Evolutionary conservation across 2,113 vertebrate species (phyloP).

Genomic region (Phylloscopus trochilus): DNA sequence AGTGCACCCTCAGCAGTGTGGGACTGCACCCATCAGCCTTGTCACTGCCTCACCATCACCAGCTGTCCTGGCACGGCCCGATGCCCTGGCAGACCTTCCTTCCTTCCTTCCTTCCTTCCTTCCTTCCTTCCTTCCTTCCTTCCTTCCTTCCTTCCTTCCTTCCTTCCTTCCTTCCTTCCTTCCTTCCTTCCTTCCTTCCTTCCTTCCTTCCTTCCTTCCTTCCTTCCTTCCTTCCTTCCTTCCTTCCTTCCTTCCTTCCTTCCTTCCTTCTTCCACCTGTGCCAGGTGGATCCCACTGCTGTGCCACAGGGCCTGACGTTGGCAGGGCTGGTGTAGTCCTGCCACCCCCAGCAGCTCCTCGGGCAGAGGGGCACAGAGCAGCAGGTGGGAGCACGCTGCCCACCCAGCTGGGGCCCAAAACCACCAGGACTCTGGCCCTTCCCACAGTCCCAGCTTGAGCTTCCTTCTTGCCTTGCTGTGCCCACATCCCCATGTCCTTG

Average conservation of each 20-base stretch:
- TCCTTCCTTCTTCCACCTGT: too few relatives aligned
- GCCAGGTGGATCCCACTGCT: background rate
- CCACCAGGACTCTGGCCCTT: background rate
- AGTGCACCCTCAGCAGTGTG: background rate
- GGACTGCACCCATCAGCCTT: background rate
- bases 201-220: too few relatives aligned
- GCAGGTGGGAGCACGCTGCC: background rate
- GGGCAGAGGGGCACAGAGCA: accelerated
- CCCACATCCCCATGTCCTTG: background rate
- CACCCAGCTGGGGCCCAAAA: background rate
- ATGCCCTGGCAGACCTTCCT: background rate
- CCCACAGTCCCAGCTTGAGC: accelerated
- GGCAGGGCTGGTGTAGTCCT: background rate
- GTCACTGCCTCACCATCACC: background rate
- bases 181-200: too few relatives aligned
- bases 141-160: too few relatives aligned
- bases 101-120: too few relatives aligned
- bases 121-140: too few relatives aligned
- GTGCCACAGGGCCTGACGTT: background rate
- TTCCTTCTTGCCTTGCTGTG: background rate
- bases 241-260: too few relatives aligned
- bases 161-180: too few relatives aligned
- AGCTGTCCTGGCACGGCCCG: accelerated
- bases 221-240: too few relatives aligned
- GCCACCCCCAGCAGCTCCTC: accelerated